Percentiles rank a stretch among this genome's conserved stretches.
Conservation (phyloP, 2,113 vertebrate genomes). For the Sula dactylatra region DNA sequence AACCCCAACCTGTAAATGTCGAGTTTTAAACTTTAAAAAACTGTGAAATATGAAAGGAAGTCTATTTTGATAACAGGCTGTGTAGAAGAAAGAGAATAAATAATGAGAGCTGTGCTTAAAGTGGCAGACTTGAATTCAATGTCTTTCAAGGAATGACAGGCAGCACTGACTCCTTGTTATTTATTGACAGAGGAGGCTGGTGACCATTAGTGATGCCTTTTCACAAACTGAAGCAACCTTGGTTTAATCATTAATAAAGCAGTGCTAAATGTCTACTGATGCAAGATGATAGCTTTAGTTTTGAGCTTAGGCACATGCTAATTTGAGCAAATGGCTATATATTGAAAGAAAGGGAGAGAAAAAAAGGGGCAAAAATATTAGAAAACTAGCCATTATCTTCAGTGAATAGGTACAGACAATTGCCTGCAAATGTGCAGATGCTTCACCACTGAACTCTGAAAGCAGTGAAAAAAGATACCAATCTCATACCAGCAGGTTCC, state of each 20-base stretch:
- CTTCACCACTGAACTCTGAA: background rate
- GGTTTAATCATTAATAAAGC: background rate
- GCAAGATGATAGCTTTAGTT: background rate
- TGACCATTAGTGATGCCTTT: slow-evolving; percentile 4
- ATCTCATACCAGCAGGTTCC: background rate
- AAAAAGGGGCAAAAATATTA: background rate
- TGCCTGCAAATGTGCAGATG: background rate
- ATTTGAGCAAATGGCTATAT: background rate
- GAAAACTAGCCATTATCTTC: background rate
- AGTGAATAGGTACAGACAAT: background rate
- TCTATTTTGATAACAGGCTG: slow-evolving; percentile 28
- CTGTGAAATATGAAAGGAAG: slow-evolving; percentile 48
- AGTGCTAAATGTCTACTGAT: background rate
- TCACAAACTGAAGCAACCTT: background rate
- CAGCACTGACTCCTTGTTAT: background rate
- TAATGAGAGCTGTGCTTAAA: slow-evolving; percentile 48
- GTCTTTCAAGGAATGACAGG: slow-evolving; percentile 31
- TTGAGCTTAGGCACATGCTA: background rate
- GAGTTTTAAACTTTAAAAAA: slow-evolving; percentile 33
- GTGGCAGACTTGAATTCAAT: background rate
- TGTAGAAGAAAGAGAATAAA: slow-evolving; percentile 65
- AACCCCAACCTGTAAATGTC: background rate
- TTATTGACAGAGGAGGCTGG: background rate
- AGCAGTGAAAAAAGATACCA: background rate
- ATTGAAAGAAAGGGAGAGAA: background rate